Evolutionary conservation across 2,888 invertebrate genomes (phyloP), one percentile per base, ranked within the genome.

Genomic region (Trisateles emortualis): DNA sequence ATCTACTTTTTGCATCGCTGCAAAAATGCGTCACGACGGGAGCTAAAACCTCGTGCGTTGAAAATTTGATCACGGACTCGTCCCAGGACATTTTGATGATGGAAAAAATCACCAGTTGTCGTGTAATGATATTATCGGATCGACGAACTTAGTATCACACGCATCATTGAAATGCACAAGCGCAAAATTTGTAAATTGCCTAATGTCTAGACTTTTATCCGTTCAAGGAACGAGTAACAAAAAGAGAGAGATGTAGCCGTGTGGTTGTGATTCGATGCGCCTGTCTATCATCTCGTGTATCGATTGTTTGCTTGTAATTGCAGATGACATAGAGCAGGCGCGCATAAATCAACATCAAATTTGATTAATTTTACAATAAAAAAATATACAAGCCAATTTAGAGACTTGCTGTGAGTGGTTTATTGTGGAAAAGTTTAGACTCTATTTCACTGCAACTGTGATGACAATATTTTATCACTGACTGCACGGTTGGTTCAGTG

Each of bases 141-240:
- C 89, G 84, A 83, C 89, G 91, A 91, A 90, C 91, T 78, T 68
- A 70, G 78, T 68, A 82, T 84, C 83, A 77, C 86, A 86, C 83
- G 81, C 80, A 87, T 87, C 84, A 90, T 90, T 90, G 80, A 81
- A 84, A 90, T 90, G 87, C 90, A 84, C 83, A 79, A 78, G 78
- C 88, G 85, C 87, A 85, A 85, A 87, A 88, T 89, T 83, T 84
- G 85, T 83, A 88, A 90, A 89, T 87, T 81, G 82, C 81, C 83
- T 84, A 83, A 64, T 74, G 89, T 88, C 91, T 89, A 90, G 89
- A 87, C 87, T 85, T 83, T 80, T 85, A 82, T 82, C 74, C 76
- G 78, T 82, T 85, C 86, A 88, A 88, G 84, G 85, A 81, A 81
- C 79, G 60, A 24, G 62, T 52, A 66, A 71, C 79, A 81, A 81